Evolutionary conservation across 1,140 invertebrate genomes (phyloP), one percentile per base, ranked within the genome.

Genomic region (Oppia nitens): DNA sequence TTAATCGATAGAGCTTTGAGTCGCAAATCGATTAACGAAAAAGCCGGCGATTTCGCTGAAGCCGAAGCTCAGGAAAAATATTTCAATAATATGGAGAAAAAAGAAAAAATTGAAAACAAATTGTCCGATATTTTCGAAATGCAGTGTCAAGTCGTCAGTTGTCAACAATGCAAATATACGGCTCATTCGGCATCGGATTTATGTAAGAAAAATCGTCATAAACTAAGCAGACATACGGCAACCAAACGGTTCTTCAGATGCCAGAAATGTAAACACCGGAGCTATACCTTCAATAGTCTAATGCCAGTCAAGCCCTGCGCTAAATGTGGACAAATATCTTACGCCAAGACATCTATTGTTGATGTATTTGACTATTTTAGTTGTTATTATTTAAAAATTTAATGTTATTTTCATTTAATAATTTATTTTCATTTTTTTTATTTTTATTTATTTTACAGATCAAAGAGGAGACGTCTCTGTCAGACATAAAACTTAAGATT

Each of bases 191-290:
- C 84, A 3, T 79, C 83, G 6, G 86, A 93, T 55, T 71, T 78
- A 3, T 96, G 91, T 67, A 89, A 87, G 70, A 74, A 80, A 62
- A 80, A 89, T 65, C 74, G 78, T 45, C 91, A 96, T 74, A 76
- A 78, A 0, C 66, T 92, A 0, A 77, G 84, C 1, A 76, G 83
- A 11, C 80, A 88, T 68, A 69, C 74, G 62, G 82, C 84, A 0
- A 76, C 80, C 20, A 94, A 94, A 67, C 76, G 87, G 60, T 95
- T 94, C 70, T 96, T 91, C 71, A 84, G 85, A 70, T 95, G 91
- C 73, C 76, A 76, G 24, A 79, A 88, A 67, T 96, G 91, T 72
- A 81, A 79, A 28, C 84, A 86, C 66, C 78, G 89, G 64, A 89
- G 84, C 2, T 77, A 82, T 49, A 81, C 80, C 47, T 75, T 92